Percentiles rank a stretch among this genome's conserved stretches.
Conservation (phyloP, 2,797 vertebrate genomes). For the Cossypha dichroa region DNA sequence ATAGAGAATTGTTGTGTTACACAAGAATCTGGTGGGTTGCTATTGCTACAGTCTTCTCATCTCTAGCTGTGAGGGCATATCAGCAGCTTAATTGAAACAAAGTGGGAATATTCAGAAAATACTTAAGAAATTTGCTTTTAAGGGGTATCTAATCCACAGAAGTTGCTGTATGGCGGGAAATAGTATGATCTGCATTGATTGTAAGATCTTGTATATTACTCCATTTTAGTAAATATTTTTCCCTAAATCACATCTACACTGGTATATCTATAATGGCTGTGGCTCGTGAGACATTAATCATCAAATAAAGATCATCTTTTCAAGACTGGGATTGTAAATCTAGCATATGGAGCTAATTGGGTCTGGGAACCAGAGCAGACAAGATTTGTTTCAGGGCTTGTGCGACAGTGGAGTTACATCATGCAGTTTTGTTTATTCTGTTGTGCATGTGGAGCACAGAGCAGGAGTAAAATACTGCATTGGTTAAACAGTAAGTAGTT, state of each 20-base stretch:
- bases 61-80: background rate
- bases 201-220: background rate
- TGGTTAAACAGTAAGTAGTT: constrained; percentile 69
- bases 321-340: background rate
- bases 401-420: constrained; percentile 32
- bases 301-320: background rate
- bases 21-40: background rate
- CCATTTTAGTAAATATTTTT: background rate
- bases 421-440: constrained; percentile 50
- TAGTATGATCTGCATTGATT: background rate
- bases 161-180: background rate
- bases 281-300: background rate
- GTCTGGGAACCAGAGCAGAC: constrained; percentile 50
- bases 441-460: constrained; percentile 60
- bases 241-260: background rate
- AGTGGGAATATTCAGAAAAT: background rate
- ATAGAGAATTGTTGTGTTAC: background rate
- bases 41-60: background rate
- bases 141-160: background rate
- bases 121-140: background rate
- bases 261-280: background rate
- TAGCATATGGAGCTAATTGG: constrained; percentile 25
- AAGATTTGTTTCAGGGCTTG: constrained; percentile 43
- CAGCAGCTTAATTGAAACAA: background rate
- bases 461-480: constrained; percentile 59